phyloP scores from a whole-genome alignment of 2,797 vertebrate species.

The Synanceia verrucosa region DNA sequence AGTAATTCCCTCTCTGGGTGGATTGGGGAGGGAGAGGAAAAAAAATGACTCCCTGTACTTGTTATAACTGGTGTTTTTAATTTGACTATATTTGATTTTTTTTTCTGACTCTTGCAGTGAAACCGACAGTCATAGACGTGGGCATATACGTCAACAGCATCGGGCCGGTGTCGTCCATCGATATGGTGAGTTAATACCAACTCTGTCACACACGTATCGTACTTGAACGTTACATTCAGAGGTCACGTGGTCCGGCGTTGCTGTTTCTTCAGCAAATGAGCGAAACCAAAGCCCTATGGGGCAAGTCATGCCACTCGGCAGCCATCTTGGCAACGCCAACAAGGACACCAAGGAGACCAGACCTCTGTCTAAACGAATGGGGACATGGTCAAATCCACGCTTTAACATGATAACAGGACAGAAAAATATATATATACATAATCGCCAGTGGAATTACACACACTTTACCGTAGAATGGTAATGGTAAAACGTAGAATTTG shows the following conservation, averaged over 20 bases:
- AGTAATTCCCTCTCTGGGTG: conserved; percentile 1
- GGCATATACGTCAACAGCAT: conserved; percentile 99
- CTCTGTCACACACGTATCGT: neutral
- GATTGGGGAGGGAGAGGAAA: neutral
- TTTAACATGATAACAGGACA: too few relatives aligned
- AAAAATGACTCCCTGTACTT: conserved; percentile 2
- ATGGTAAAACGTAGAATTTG: too few relatives aligned
- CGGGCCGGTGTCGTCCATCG: conserved; percentile 97
- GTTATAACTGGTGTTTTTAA: conserved; percentile 24
- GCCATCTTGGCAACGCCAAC: too few relatives aligned
- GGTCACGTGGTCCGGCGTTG: conserved; percentile 10
- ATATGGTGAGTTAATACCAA: conserved; percentile 90
- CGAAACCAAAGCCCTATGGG: too few relatives aligned
- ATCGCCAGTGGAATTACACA: too few relatives aligned
- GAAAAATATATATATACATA: too few relatives aligned
- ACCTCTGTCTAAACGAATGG: too few relatives aligned
- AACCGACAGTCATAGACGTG: conserved; percentile 94
- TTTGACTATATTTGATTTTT: conserved; percentile 23
- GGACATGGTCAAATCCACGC: too few relatives aligned
- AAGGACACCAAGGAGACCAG: too few relatives aligned
- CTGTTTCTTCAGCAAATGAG: too few relatives aligned
- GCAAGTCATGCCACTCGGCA: too few relatives aligned
- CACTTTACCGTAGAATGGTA: too few relatives aligned
- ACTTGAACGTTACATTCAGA: conserved; percentile 21
- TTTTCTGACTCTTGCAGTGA: conserved; percentile 85